Evolutionary conservation across 2,113 vertebrate species (phyloP).

Genomic region (Carollia perspicillata): DNA sequence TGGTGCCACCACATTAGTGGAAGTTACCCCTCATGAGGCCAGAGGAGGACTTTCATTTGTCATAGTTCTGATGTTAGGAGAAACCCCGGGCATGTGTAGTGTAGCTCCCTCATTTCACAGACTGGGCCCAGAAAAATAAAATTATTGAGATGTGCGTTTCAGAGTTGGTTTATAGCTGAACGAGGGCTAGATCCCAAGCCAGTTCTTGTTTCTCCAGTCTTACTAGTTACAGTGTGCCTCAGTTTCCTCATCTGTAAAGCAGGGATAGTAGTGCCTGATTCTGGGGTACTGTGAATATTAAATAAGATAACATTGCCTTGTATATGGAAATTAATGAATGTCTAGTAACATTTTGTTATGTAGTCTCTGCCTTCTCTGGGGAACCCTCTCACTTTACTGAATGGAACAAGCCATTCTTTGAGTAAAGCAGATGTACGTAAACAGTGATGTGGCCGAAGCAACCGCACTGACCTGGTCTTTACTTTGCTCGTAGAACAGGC

Average conservation of each 20-base stretch:
- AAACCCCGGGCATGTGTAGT: neutral
- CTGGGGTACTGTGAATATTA: neutral
- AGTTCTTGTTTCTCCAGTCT: neutral
- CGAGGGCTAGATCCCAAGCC: neutral
- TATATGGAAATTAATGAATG: neutral
- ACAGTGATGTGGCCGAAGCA: neutral
- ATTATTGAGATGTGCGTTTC: neutral
- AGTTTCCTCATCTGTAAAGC: slow-evolving; percentile 46
- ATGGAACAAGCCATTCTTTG: neutral
- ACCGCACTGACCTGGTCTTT: neutral
- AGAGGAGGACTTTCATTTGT: neutral
- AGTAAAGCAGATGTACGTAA: neutral
- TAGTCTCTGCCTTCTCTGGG: slow-evolving; percentile 18
- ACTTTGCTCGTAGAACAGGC: neutral
- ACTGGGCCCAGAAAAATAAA: neutral
- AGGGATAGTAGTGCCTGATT: neutral
- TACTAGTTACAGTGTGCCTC: neutral
- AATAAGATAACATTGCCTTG: neutral
- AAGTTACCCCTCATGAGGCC: neutral
- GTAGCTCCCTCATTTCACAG: neutral
- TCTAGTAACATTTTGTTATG: neutral
- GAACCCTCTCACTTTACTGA: neutral
- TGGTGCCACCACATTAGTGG: neutral
- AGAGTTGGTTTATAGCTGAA: neutral
- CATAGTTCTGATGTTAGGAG: neutral